Evolutionary conservation across 2,113 vertebrate genomes (phyloP).

Genomic region (Oncorhynchus clarkii): DNA sequence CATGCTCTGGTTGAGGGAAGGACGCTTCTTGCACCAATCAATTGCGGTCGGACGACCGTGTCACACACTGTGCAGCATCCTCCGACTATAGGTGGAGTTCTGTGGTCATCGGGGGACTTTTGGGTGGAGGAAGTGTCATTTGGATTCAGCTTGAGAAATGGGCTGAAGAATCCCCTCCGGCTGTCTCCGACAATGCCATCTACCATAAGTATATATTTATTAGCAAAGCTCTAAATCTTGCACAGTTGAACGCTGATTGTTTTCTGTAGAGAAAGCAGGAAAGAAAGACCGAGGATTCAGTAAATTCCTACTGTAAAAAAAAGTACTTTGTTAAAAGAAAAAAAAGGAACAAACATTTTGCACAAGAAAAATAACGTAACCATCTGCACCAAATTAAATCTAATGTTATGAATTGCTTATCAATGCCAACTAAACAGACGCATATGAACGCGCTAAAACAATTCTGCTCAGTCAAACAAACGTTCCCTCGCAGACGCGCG

Average conservation of each 20-base stretch:
- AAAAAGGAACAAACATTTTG: not conserved
- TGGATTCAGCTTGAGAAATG: constrained; percentile 18
- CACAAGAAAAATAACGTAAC: not conserved
- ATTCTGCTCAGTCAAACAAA: not conserved
- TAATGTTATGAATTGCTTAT: not conserved
- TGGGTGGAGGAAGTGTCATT: not conserved
- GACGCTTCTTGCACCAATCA: constrained; percentile 15
- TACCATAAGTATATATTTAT: not conserved
- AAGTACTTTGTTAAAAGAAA: not conserved
- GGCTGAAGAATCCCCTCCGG: not conserved
- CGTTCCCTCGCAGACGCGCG: not conserved
- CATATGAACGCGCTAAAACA: not conserved
- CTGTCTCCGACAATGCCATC: not conserved
- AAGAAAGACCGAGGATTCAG: constrained; percentile 5
- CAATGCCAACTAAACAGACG: not conserved
- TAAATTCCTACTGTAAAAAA: not conserved
- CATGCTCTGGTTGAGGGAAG: constrained; percentile 18
- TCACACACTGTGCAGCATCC: constrained; percentile 15
- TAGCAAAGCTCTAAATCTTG: constrained; percentile 1
- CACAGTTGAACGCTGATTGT: not conserved
- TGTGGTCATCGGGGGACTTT: constrained; percentile 4
- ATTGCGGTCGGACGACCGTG: constrained; percentile 9
- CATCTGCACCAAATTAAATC: not conserved
- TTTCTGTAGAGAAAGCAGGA: constrained; percentile 4
- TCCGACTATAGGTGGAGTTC: not conserved